phyloP scores from a whole-genome alignment of 1,140 invertebrate genomes.

The Onthophagus taurus region DNA sequence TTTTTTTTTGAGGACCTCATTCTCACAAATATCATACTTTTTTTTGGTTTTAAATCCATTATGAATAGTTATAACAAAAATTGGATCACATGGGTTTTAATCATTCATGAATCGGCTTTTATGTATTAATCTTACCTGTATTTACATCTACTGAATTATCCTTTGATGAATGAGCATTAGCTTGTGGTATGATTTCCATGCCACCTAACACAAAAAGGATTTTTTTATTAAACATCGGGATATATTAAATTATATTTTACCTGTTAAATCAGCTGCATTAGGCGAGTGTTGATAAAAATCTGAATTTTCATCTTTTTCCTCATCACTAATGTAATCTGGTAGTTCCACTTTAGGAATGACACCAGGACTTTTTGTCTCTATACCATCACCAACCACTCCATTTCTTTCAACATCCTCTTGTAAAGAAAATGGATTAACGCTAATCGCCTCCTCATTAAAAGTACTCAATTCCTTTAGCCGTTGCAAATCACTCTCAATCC shows the following conservation, averaged over 20 bases:
- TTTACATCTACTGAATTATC: slow-evolving; percentile 1
- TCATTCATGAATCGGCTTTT: not conserved
- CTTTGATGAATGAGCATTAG: slow-evolving; percentile 6
- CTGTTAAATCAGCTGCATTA: slow-evolving; percentile 20
- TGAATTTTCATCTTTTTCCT: slow-evolving; percentile 32
- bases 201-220: slow-evolving; percentile 21
- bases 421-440: slow-evolving; percentile 27
- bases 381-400: slow-evolving; percentile 17
- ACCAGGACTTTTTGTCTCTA: slow-evolving; percentile 11
- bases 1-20: too few relatives aligned
- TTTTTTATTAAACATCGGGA: not conserved
- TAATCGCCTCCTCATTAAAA: slow-evolving; percentile 20
- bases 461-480: slow-evolving; percentile 12
- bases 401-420: slow-evolving; percentile 19
- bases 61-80: too few relatives aligned
- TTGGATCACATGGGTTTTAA: too few relatives aligned
- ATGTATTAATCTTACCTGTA: slow-evolving; percentile 6
- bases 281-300: slow-evolving; percentile 17
- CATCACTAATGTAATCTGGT: slow-evolving; percentile 49
- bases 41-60: too few relatives aligned
- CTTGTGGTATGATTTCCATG: slow-evolving; percentile 31
- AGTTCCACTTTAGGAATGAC: slow-evolving; percentile 46
- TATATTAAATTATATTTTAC: slow-evolving; percentile 11
- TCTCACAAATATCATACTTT: too few relatives aligned
- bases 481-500: slow-evolving; percentile 22